Percentiles rank a stretch among this genome's conserved stretches.
Evolutionary conservation across 2,888 invertebrate genomes (phyloP).

Genomic region (Auanema sp.): DNA sequence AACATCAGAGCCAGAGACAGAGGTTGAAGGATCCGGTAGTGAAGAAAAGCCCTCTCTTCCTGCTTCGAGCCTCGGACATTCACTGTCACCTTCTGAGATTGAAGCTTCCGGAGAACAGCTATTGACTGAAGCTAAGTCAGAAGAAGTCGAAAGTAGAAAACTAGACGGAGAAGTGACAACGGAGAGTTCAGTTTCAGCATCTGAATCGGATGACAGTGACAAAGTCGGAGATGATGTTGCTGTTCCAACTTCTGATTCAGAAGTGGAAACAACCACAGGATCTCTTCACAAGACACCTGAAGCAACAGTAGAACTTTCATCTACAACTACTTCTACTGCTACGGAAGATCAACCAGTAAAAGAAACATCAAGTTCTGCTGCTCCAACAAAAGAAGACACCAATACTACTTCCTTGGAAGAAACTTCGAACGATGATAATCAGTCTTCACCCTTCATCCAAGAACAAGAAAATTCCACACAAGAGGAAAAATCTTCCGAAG

Average conservation of each 20-base stretch:
- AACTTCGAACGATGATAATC: conserved; percentile 8
- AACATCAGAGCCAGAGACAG: too few relatives aligned
- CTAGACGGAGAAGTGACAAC: neutral
- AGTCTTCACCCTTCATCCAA: too few relatives aligned
- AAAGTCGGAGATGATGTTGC: conserved; percentile 17
- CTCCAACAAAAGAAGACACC: neutral
- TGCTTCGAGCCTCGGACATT: too few relatives aligned
- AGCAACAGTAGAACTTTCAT: conserved; percentile 5
- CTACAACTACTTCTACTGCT: neutral
- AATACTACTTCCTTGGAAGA: conserved; percentile 7
- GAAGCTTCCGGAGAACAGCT: too few relatives aligned
- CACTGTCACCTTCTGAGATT: too few relatives aligned
- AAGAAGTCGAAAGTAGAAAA: too few relatives aligned
- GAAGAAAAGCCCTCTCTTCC: too few relatives aligned
- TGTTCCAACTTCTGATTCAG: conserved; percentile 18
- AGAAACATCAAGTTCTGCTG: neutral
- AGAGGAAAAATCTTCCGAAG: conserved; percentile 1
- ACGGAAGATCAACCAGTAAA: conserved; percentile 12
- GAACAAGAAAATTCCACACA: neutral
- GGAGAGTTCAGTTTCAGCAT: conserved; percentile 7
- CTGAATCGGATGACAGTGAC: conserved; percentile 9
- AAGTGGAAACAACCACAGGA: conserved; percentile 13
- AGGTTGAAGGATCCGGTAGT: neutral
- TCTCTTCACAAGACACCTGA: conserved; percentile 13
- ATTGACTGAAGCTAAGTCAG: too few relatives aligned